A percentile compares a stretch with the other conserved stretches of the same genome.
Evolutionary conservation across 2,888 invertebrate species (phyloP).

Genomic region (Ophion costatus): DNA sequence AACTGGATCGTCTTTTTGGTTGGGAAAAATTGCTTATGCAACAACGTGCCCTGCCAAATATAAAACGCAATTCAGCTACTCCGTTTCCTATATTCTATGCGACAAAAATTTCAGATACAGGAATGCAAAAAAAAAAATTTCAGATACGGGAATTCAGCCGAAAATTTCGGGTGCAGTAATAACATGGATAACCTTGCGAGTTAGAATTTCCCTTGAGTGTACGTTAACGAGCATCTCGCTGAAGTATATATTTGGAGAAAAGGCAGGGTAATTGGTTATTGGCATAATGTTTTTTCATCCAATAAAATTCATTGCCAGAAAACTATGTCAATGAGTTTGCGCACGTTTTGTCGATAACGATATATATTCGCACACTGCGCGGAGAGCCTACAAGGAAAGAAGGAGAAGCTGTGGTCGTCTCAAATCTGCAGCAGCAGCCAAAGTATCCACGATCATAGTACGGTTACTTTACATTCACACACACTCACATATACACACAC

Average conservation of each 20-base stretch:
- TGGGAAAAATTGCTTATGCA: too few relatives aligned
- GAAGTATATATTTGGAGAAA: not conserved
- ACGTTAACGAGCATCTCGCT: not conserved
- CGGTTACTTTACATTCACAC: not conserved
- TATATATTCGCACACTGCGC: conserved; percentile 4
- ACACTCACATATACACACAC: not conserved
- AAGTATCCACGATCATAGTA: conserved; percentile 24
- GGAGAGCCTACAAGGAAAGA: conserved; percentile 24
- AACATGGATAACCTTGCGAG: too few relatives aligned
- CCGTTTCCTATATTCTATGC: too few relatives aligned
- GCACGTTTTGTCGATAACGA: conserved; percentile 38
- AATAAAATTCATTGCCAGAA: conserved; percentile 20
- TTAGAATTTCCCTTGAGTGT: not conserved
- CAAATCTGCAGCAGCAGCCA: conserved; percentile 44
- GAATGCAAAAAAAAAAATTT: too few relatives aligned
- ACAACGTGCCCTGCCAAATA: too few relatives aligned
- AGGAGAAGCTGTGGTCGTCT: conserved; percentile 37
- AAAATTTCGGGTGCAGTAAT: too few relatives aligned
- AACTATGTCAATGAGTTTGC: conserved; percentile 25
- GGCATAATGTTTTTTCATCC: conserved; percentile 5
- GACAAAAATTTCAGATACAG: too few relatives aligned
- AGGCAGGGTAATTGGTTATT: conserved; percentile 11
- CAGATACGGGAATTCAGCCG: too few relatives aligned
- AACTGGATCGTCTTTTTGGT: too few relatives aligned
- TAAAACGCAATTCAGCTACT: too few relatives aligned